Base-by-base conservation (phyloP, 2,113 vertebrate genomes). In the Chrysemys picta region DNA sequence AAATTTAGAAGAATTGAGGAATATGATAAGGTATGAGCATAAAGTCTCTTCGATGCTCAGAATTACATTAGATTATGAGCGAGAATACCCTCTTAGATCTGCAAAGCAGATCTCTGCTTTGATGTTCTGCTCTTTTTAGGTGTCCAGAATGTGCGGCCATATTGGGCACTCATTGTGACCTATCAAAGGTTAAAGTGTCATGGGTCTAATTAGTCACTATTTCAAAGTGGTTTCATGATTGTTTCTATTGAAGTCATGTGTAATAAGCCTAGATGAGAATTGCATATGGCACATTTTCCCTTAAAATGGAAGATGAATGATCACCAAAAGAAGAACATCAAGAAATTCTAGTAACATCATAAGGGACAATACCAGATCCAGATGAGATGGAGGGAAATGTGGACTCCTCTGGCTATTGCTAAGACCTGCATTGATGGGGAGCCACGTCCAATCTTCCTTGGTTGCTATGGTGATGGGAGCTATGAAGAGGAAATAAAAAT, bases 221-320 rank as follows among this genome's bases (percentile, higher is more conserved):
- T 97, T 96, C 87, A 96, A 94, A 97, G 90, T 47, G 65, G 11
- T 95, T 95, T 95, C 95, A 88, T 82, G 87, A 95, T 96, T 95
- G 88, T 97, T 95, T 94, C 84, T 89, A 21, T 85, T 93, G 65
- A 52, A 80, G 83, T 45, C 89, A 82, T 92, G 65, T 95, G 72
- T 93, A 96, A 91, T 87, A 92, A 82, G 57, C 94, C 94, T 91
- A 93, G 92, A 79, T 75, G 87, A 79, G 81, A 95, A 83, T 84
- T 85, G 80, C 65, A 50, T 42, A 5, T n/a, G 52, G 80, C 54
- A 85, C 27, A 91, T 83, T 91, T 50, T 52, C 88, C 85, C 72
- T 75, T 85, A 29, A 97, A 76, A 76, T 76, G 42, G 45, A 76
- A 76, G 10, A 38, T 72, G 35, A 72, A 94, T 91, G 94, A 92